phyloP scores from a whole-genome alignment of 2,797 vertebrate genomes.

The Vireo griseus region DNA sequence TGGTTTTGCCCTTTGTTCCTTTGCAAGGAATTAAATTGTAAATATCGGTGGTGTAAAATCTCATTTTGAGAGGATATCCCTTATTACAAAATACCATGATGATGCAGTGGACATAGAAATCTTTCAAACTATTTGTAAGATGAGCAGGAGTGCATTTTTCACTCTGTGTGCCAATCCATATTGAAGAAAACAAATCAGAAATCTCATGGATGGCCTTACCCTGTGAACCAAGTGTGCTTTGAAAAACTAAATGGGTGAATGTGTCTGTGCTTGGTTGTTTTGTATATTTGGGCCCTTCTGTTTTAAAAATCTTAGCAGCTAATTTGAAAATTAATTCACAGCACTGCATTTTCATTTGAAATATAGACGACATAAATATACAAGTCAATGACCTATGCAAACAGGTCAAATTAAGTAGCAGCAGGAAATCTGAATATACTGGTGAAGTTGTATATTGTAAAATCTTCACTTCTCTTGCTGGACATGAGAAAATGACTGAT shows the following conservation, averaged over 20 bases:
- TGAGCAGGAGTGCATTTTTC: not conserved
- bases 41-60: not conserved
- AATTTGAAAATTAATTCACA: not conserved
- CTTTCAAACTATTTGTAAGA: not conserved
- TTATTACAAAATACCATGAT: rapidly evolving
- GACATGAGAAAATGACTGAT: not conserved
- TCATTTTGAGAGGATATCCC: not conserved
- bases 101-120: not conserved
- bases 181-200: not conserved
- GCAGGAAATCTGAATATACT: not conserved
- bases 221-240: not conserved
- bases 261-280: not conserved
- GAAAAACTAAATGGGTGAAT: not conserved
- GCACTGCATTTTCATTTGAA: not conserved
- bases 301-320: not conserved
- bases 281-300: not conserved
- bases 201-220: not conserved
- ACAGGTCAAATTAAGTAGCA: not conserved
- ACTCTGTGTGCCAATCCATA: not conserved
- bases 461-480: not conserved
- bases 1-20: not conserved
- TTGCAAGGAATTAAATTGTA: not conserved
- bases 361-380: not conserved
- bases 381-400: not conserved
- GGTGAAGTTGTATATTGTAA: not conserved